Percentiles rank a stretch among this genome's conserved stretches.
Conservation (phyloP, 2,888 invertebrate genomes). For the Athetis lepigone region DNA sequence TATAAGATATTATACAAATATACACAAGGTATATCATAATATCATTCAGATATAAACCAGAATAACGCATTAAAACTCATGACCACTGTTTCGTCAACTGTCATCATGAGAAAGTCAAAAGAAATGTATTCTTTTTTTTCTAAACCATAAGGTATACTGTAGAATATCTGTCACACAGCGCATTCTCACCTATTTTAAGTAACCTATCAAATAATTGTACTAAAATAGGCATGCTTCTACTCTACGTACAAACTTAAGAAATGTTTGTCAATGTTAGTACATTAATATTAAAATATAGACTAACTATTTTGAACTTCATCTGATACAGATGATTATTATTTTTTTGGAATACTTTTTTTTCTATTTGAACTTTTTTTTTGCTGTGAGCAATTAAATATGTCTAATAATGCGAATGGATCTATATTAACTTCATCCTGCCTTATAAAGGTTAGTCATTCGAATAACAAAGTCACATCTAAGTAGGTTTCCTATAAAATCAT, state of each 20-base stretch:
- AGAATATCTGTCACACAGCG: conserved; percentile 77
- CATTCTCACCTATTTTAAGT: conserved; percentile 83
- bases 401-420: conserved; percentile 63
- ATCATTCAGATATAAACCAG: conserved; percentile 53
- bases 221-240: conserved; percentile 89
- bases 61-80: conserved; percentile 46
- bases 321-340: conserved; percentile 87
- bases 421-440: conserved; percentile 55
- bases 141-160: conserved; percentile 36
- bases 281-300: conserved; percentile 79
- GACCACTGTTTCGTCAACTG: conserved; percentile 5
- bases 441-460: conserved; percentile 47
- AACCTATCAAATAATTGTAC: conserved; percentile 87
- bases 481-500: conserved; percentile 45
- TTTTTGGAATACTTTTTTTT: conserved; percentile 80
- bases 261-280: conserved; percentile 84
- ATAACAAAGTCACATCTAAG: conserved; percentile 43
- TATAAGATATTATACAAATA: conserved; percentile 56
- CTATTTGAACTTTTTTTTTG: conserved; percentile 80
- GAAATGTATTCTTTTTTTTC: conserved; percentile 16
- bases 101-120: conserved; percentile 17
- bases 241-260: conserved; percentile 80
- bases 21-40: conserved; percentile 54
- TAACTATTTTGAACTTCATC: conserved; percentile 88
- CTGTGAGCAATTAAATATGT: conserved; percentile 80